Base-by-base conservation (phyloP, 37 sponge, comb jelly and placozoan species). In the Crambe crambe region DNA sequence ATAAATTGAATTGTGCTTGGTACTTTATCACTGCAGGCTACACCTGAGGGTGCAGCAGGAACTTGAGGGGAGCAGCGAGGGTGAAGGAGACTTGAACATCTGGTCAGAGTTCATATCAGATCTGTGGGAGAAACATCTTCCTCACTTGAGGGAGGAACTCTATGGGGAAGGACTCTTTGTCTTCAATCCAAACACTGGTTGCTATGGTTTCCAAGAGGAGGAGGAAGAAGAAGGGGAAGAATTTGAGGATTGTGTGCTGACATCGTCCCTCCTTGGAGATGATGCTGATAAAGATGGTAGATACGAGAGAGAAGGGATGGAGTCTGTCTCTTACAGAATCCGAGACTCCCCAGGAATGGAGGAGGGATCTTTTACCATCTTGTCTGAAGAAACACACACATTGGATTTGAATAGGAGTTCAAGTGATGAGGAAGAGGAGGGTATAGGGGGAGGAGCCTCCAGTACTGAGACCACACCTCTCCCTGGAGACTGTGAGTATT, bases 31-130 rank as follows among this genome's bases (percentile, higher is more conserved):
- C 17, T 51, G 61, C 25, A 68, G 69, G 62, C 20, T 32, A 18
- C 3, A 8, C 15, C 20, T 77, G 9, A 77, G 2, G 23, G 4
- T 62, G 31, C 65, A 77, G 27, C 25, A 25, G 23, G 34, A 38
- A 40, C 64, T 21, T 6, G 63, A 9, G 65, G n/a, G 41, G 20
- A 0, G 23, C 0, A 35, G 21, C 56, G 61, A 1, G 56, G 62
- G 39, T 34, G 39, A 32, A 5, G 12, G 51, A 47, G 51, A 47
- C 12, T 6, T 47, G 51, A 34, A 65, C 66, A 70, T 42, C 5
- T 88, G 88, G 88, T 39, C 40, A 26, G 88, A 81, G 72, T 70
- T 80, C 56, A 82, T 88, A 29, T 66, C 40, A 27, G 72, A 88
- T 29, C 51, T 88, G 10, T 88, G 88, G 88, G 51, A 70, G 1